phyloP scores from a whole-genome alignment of 2,113 vertebrate genomes.

The Circaetus cinerascens region DNA sequence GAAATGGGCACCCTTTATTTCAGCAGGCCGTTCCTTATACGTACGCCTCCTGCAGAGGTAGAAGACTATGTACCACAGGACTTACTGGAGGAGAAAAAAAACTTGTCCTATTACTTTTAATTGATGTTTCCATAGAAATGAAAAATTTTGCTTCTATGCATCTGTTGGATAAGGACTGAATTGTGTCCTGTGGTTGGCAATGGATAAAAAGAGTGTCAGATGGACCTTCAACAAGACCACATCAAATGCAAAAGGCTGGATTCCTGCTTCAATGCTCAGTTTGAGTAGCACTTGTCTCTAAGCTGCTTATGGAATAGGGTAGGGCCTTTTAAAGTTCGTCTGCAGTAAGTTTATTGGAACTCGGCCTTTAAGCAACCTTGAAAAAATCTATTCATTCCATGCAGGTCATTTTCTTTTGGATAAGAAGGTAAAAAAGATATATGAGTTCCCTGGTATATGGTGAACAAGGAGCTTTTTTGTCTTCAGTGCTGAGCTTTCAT shows the following conservation, averaged over 20 bases:
- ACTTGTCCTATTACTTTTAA: neutral
- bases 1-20: neutral
- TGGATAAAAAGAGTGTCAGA: neutral
- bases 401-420: neutral
- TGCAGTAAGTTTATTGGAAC: neutral
- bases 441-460: neutral
- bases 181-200: neutral
- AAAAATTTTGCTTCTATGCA: neutral
- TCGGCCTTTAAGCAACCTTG: neutral
- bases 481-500: neutral
- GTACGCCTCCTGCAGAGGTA: neutral
- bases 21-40: neutral
- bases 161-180: neutral
- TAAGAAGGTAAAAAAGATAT: neutral
- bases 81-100: neutral
- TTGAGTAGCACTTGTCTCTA: neutral
- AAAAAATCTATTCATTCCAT: neutral
- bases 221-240: neutral
- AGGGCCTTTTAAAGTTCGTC: neutral
- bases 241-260: neutral
- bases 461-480: slow-evolving; percentile 59
- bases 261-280: accelerated
- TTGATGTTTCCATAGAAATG: neutral
- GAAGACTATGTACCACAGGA: neutral
- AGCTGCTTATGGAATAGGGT: neutral